phyloP scores from a whole-genome alignment of 2,113 vertebrate genomes.

The Pholis gunnellus region DNA sequence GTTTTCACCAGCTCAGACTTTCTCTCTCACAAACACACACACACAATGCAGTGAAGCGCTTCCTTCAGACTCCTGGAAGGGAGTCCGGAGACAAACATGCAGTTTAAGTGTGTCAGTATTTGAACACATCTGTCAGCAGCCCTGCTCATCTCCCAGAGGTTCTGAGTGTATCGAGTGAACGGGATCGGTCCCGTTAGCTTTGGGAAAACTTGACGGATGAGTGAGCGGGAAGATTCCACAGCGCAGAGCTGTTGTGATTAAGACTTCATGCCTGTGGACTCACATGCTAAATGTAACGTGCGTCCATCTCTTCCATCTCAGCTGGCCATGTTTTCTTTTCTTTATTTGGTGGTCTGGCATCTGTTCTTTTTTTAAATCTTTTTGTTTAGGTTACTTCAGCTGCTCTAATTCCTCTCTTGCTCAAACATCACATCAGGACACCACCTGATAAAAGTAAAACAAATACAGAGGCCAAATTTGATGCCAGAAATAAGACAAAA shows the following conservation, averaged over 20 bases:
- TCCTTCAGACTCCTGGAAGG: constrained; percentile 23
- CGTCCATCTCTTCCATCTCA: background rate
- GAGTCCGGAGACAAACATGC: constrained; percentile 46
- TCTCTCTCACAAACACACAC: constrained; percentile 1
- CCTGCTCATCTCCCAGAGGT: constrained; percentile 33
- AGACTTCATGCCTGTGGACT: constrained; percentile 42
- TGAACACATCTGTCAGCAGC: constrained; percentile 57
- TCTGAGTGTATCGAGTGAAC: constrained; percentile 37
- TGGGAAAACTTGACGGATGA: constrained; percentile 53
- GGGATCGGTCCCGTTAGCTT: constrained; percentile 12
- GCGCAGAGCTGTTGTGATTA: constrained; percentile 27
- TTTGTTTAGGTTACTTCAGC: constrained; percentile 23
- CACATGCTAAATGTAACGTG: background rate
- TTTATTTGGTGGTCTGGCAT: background rate
- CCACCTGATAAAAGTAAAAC: background rate
- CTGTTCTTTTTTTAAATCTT: constrained; percentile 32
- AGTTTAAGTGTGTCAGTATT: constrained; percentile 45
- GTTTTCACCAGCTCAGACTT: background rate
- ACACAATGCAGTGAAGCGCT: constrained; percentile 3
- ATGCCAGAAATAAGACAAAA: background rate
- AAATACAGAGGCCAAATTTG: background rate
- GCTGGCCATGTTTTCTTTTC: constrained; percentile 11
- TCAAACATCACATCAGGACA: constrained; percentile 26
- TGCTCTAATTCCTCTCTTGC: constrained; percentile 5
- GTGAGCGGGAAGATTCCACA: constrained; percentile 18